Evolutionary conservation across 2,888 invertebrate genomes (phyloP), one percentile per base, ranked within the genome.

Genomic region (Nomada flava): DNA sequence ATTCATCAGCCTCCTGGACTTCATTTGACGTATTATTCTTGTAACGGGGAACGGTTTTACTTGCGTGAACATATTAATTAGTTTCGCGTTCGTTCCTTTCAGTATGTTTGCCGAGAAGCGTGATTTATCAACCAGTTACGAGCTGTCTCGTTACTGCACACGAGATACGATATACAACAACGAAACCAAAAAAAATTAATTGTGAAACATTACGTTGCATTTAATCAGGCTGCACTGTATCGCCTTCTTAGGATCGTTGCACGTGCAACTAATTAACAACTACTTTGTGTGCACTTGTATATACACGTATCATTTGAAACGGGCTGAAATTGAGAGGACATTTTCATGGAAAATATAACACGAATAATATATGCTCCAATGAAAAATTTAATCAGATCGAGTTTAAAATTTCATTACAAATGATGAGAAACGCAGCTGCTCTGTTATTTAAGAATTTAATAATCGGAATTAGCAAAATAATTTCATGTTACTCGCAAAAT

Each of bases 51-150:
- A 76, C 68, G 67, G 36, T 50, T 73, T 79, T 72, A 67, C 67
- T 77, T 57, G 44, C 53, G 29, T 13, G 59, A 71, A 75, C 59
- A 57, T 76, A 81, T 83, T 83, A 76, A 79, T 78, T 75, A 80
- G 69, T 78, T 55, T 78, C 53, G n/a, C 53, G 65, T 55, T 62
- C 53, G 63, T 80, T 72, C 76, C 47, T 42, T 52, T 57, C 26
- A 26, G 50, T 26, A n/a, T 29, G 50, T 63, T 52, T 29, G 11
- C 11, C 50, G 5, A 18, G 62, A 42, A 55, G 57, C 29, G 53
- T 62, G 53, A 85, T 85, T 76, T 73, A 78, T 85, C 71, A 83
- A 75, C 23, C 44, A 29, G 36, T 59, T 42, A 3, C 62, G 50
- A 42, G 23, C 18, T n/a, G 13, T 57, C 44, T 55, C 44, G 53